phyloP scores from a whole-genome alignment of 2,113 vertebrate genomes.

The Atlantisia rogersi region DNA sequence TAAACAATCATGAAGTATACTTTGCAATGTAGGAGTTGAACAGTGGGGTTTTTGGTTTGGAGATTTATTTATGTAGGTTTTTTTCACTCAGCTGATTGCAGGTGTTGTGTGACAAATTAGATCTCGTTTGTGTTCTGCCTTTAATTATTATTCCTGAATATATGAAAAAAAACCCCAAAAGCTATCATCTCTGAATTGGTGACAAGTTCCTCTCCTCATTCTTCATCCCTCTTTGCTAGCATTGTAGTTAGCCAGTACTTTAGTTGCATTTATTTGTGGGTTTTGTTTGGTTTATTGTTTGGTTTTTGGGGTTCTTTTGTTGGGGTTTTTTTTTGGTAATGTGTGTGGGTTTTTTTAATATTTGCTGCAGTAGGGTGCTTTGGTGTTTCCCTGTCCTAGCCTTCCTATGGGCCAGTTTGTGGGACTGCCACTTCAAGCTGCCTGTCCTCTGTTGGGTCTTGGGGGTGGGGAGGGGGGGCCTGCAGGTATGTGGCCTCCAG shows the following conservation, averaged over 20 bases:
- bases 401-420: not conserved
- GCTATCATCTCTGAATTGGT: not conserved
- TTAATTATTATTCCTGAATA: slow-evolving; percentile 29
- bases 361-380: not conserved
- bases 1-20: slow-evolving; percentile 52
- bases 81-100: slow-evolving; percentile 44
- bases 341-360: not conserved
- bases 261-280: not conserved
- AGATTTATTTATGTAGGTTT: slow-evolving; percentile 11
- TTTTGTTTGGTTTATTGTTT: not conserved
- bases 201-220: not conserved
- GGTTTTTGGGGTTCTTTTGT: too few relatives aligned
- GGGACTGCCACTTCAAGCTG: not conserved
- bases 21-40: slow-evolving; percentile 32
- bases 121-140: slow-evolving; percentile 6
- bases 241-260: not conserved
- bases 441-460: not conserved
- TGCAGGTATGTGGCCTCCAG: rapidly evolving
- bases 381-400: rapidly evolving
- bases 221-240: not conserved
- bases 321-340: too few relatives aligned
- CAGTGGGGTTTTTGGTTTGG: not conserved
- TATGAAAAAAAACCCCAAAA: not conserved
- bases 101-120: slow-evolving; percentile 59
- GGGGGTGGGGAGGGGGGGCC: too few relatives aligned